A percentile compares a stretch with the other conserved stretches of the same genome.
Conservation (phyloP, 2,888 invertebrate species). For the Thalpophila matura region DNA sequence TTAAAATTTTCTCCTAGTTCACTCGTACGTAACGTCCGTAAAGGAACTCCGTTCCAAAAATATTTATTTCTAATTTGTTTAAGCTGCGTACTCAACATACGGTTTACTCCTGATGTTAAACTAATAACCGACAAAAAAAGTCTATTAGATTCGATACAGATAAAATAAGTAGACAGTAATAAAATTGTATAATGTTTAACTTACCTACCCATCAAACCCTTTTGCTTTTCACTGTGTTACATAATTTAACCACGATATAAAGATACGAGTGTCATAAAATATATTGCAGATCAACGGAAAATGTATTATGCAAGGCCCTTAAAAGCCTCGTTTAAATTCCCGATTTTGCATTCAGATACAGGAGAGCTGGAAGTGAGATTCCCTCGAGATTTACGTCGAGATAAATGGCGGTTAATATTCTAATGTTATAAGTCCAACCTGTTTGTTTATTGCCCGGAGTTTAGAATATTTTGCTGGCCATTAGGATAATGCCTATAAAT, state of each 20-base stretch:
- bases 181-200: no score
- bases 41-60: no score
- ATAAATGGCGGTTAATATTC: slow-evolving; percentile 52
- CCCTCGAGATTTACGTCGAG: slow-evolving; percentile 31
- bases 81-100: no score
- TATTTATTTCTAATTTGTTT: no score
- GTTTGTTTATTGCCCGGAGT: slow-evolving; percentile 23
- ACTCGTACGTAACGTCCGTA: no score
- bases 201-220: no score
- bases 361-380: slow-evolving; percentile 15
- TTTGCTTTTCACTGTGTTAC: no score
- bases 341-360: slow-evolving; percentile 33
- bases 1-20: no score
- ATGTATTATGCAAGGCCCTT: slow-evolving; percentile 11
- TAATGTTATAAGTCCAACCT: slow-evolving; percentile 38
- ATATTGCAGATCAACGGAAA: neutral
- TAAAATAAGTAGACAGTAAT: no score
- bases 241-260: neutral
- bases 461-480: slow-evolving; percentile 10
- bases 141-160: no score
- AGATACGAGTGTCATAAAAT: neutral
- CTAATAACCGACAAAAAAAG: no score
- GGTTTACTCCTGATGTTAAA: no score
- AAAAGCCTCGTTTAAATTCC: slow-evolving; percentile 36
- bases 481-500: slow-evolving; percentile 22